Evolutionary conservation across 2,888 invertebrate genomes (phyloP).

Genomic region (Neoitamus cyanurus): DNA sequence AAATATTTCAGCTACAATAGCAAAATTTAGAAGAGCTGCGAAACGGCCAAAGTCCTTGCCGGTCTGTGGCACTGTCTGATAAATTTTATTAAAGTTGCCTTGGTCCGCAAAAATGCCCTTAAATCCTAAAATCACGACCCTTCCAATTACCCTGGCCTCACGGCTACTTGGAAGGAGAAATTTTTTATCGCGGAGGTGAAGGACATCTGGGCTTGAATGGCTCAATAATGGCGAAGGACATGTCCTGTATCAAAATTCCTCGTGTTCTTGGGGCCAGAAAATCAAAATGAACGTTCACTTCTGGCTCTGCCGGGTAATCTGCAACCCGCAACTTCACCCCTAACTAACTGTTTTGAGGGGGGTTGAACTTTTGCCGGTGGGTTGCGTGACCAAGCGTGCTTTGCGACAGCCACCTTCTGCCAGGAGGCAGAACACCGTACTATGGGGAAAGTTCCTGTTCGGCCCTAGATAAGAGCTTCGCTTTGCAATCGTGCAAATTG

Average conservation of each 20-base stretch:
- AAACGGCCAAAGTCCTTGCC: not conserved
- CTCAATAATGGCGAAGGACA: conserved; percentile 29
- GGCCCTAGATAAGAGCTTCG: not conserved
- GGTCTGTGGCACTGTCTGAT: not conserved
- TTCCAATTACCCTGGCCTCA: conserved; percentile 18
- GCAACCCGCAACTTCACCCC: conserved; percentile 9
- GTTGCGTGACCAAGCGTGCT: conserved; percentile 27
- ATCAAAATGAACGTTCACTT: conserved; percentile 17
- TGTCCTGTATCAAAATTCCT: conserved; percentile 13
- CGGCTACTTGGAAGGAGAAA: not conserved
- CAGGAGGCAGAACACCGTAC: not conserved
- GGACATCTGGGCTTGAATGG: conserved; percentile 10
- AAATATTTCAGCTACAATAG: not conserved
- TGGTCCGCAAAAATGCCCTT: not conserved
- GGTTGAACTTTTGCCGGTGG: not conserved
- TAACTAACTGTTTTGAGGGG: conserved; percentile 24
- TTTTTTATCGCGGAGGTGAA: not conserved
- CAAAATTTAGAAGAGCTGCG: not conserved
- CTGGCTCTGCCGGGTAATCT: conserved; percentile 1
- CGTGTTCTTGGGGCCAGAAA: conserved; percentile 1
- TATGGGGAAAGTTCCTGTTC: not conserved
- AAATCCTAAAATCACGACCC: conserved; percentile 12
- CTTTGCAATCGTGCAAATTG: conserved; percentile 36
- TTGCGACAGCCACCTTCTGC: not conserved
- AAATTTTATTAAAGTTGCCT: conserved; percentile 15